A percentile compares a stretch with the other conserved stretches of the same genome.
phyloP scores from a whole-genome alignment of 1,140 invertebrate species.

The Oncopeltus fasciatus region DNA sequence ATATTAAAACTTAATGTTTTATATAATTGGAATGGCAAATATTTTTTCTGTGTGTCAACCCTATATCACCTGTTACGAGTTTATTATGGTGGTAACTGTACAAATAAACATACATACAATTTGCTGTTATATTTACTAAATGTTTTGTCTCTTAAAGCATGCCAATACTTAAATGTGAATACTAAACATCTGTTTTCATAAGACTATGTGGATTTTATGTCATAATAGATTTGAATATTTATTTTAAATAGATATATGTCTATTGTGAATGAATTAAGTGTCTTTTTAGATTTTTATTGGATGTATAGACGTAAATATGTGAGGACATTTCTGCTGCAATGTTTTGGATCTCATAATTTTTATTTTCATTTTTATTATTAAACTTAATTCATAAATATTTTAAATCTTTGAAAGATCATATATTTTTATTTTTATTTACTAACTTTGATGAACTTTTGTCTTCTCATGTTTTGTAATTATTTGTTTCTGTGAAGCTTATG shows the following conservation, averaged over 20 bases:
- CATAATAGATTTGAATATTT: constrained; percentile 8
- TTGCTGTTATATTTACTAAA: not conserved
- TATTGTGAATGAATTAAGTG: constrained; percentile 2
- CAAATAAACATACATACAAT: not conserved
- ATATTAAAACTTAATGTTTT: not conserved
- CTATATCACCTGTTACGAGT: not conserved
- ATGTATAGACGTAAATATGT: not conserved
- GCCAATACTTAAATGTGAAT: not conserved
- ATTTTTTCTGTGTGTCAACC: not conserved
- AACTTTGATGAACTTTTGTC: not conserved
- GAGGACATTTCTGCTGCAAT: constrained; percentile 9
- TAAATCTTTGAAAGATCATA: not conserved
- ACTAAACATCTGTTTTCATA: not conserved
- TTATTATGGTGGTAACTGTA: not conserved
- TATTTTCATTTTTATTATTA: constrained; percentile 6
- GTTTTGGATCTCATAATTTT: constrained; percentile 14
- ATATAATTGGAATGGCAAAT: not conserved
- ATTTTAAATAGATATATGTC: not conserved
- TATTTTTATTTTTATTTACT: not conserved
- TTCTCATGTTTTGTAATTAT: constrained; percentile 8
- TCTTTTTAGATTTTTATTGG: constrained; percentile 5
- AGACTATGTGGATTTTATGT: constrained; percentile 2
- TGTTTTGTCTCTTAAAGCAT: constrained; percentile 3
- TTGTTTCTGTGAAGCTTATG: constrained; percentile 13
- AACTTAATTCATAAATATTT: constrained; percentile 4